These are phyloP conservation scores for Falco biarmicus DNA, from an alignment of 2,797 vertebrate species.

Conservation along the genomic window DNA sequence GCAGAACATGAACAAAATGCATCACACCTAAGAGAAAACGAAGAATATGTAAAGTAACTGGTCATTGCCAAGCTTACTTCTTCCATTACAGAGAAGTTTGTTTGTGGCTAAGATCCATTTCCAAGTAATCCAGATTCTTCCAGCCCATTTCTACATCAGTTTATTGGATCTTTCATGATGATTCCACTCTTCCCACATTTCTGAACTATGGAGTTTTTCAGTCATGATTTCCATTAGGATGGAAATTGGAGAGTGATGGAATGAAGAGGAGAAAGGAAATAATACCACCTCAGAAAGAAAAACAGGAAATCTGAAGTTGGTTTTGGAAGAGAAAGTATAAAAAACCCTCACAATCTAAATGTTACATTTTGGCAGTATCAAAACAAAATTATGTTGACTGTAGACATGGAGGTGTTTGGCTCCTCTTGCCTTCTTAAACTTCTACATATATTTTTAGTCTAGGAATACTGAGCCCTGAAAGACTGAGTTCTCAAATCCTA, in stretches of 20 bases:
- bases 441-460: background rate
- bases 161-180: background rate
- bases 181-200: background rate
- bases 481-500: background rate
- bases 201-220: background rate
- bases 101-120: background rate
- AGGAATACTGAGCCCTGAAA: background rate
- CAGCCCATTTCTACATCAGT: background rate
- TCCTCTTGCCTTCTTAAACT: background rate
- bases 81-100: background rate
- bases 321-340: conserved; percentile 6
- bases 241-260: background rate
- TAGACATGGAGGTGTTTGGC: background rate
- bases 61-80: background rate
- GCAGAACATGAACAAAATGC: background rate
- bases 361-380: background rate
- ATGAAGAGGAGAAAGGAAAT: background rate
- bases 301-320: background rate
- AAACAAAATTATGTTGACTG: conserved; percentile 24
- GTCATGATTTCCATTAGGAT: background rate
- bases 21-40: background rate
- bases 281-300: conserved; percentile 2
- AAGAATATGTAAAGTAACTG: background rate
- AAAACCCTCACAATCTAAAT: background rate
- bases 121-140: background rate